Percentiles rank a stretch among this genome's conserved stretches.
phyloP scores from a whole-genome alignment of 92 coral and sea anemone genomes.

The Zoanthus sansibaricus region DNA sequence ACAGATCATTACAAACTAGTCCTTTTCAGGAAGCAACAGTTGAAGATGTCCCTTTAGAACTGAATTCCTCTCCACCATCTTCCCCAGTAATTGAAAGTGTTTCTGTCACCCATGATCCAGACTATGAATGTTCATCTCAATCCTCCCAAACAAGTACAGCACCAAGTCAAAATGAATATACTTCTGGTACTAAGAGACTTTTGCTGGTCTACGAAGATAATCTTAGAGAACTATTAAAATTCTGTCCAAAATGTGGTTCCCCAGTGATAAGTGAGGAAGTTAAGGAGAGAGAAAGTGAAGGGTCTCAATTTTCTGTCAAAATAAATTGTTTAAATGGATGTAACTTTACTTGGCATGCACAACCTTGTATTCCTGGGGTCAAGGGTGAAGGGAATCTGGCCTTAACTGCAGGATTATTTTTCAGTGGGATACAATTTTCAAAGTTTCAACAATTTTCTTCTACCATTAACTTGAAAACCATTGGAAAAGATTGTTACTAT shows the following conservation, averaged over 20 bases:
- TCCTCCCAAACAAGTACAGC: too few relatives aligned
- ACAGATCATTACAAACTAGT: too few relatives aligned
- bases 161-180: too few relatives aligned
- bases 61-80: too few relatives aligned
- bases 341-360: slow-evolving; percentile 45
- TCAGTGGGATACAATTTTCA: slow-evolving; percentile 34
- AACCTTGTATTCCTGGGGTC: slow-evolving; percentile 24
- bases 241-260: slow-evolving; percentile 37
- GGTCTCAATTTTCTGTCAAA: slow-evolving; percentile 44
- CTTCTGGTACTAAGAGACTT: slow-evolving; percentile 8
- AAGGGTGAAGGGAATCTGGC: too few relatives aligned
- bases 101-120: too few relatives aligned
- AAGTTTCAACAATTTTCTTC: too few relatives aligned
- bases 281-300: slow-evolving; percentile 39
- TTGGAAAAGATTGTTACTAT: neutral
- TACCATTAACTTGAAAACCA: too few relatives aligned
- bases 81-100: too few relatives aligned
- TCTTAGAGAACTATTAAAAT: slow-evolving; percentile 22
- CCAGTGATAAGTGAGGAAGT: neutral
- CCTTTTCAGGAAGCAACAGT: too few relatives aligned
- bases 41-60: too few relatives aligned
- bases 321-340: slow-evolving; percentile 49
- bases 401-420: slow-evolving; percentile 40
- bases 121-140: neutral
- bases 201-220: slow-evolving; percentile 29